phyloP scores from a whole-genome alignment of 2,888 invertebrate genomes.

The Eupithecia subfuscata region DNA sequence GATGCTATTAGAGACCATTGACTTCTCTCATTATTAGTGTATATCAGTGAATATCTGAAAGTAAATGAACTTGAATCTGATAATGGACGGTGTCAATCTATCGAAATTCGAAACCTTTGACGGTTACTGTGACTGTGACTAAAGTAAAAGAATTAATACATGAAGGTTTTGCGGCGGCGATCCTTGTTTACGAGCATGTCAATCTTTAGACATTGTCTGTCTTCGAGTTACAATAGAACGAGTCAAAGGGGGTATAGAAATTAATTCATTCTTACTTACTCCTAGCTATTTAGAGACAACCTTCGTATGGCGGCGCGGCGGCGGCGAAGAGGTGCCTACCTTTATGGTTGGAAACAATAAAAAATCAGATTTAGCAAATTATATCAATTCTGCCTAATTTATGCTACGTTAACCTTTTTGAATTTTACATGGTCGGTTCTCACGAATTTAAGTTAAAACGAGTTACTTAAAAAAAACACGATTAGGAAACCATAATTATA shows the following conservation, averaged over 20 bases:
- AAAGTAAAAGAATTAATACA: background rate
- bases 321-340: background rate
- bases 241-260: background rate
- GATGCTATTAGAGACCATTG: constrained; percentile 39
- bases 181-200: background rate
- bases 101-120: background rate
- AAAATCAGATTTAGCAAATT: no score
- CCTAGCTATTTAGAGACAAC: background rate
- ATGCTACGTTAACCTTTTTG: background rate
- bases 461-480: no score
- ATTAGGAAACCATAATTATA: no score
- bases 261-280: background rate
- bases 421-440: no score
- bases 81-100: constrained; percentile 25
- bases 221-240: background rate
- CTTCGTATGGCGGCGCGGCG: background rate
- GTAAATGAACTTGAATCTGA: constrained; percentile 38
- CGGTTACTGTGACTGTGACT: background rate
- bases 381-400: background rate
- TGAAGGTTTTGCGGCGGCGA: background rate
- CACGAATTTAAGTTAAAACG: no score
- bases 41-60: constrained; percentile 25
- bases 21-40: constrained; percentile 41
- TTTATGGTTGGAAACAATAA: background rate
- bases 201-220: background rate